Conservation (phyloP, 2,888 invertebrate species). For the Sialis fuliginosa region DNA sequence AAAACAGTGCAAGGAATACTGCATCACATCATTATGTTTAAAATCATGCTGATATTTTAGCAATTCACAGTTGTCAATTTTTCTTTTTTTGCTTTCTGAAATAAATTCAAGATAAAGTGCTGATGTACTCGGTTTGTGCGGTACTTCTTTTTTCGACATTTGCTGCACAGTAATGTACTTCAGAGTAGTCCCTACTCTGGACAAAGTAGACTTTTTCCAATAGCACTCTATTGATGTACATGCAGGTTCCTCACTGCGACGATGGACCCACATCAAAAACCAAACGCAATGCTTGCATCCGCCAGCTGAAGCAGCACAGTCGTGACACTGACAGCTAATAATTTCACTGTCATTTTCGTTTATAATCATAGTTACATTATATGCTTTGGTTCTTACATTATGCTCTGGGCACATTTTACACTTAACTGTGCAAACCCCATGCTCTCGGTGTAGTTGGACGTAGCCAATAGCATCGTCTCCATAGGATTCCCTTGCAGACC, state of each 20-base stretch:
- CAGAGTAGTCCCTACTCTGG: background rate
- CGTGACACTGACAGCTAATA: background rate
- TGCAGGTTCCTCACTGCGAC: constrained; percentile 8
- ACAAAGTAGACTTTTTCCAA: constrained; percentile 8
- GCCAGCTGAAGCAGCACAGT: constrained; percentile 3
- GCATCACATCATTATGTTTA: constrained; percentile 1
- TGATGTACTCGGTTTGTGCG: constrained; percentile 9
- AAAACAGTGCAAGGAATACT: constrained; percentile 6
- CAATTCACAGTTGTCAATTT: constrained; percentile 10
- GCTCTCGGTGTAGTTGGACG: constrained; percentile 8
- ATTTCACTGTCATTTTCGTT: constrained; percentile 7
- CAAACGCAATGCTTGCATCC: constrained; percentile 10
- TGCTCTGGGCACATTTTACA: constrained; percentile 8
- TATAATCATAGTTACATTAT: constrained; percentile 5
- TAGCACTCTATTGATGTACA: constrained; percentile 7
- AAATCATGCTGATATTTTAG: constrained; percentile 9
- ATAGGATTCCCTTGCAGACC: constrained; percentile 7
- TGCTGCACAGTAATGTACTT: no score
- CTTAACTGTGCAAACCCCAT: constrained; percentile 6
- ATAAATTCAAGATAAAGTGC: constrained; percentile 7
- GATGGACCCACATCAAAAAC: constrained; percentile 9
- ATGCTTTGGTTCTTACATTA: constrained; percentile 7
- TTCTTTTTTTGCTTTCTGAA: constrained; percentile 9
- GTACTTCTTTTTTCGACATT: constrained; percentile 7
- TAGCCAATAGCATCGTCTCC: constrained; percentile 7